Conservation (phyloP, 2,888 invertebrate species). For the Gymnosoma rotundatum region DNA sequence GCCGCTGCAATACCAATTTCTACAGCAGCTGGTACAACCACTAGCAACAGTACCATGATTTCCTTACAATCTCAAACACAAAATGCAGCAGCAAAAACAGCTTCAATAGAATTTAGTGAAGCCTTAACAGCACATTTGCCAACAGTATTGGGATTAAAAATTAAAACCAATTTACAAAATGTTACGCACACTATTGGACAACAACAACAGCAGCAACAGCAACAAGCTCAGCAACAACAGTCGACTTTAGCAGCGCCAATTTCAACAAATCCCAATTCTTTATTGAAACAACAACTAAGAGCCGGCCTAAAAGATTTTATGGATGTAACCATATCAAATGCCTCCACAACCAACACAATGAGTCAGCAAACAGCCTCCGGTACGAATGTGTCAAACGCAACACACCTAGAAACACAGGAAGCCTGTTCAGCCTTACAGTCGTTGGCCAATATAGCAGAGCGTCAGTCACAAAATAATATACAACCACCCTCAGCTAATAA, state of each 20-base stretch:
- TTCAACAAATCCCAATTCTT: conserved; percentile 74
- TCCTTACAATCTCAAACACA: conserved; percentile 53
- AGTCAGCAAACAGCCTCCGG: conserved; percentile 19
- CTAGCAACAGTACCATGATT: conserved; percentile 35
- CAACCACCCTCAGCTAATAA: conserved; percentile 76
- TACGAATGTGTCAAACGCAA: conserved; percentile 34
- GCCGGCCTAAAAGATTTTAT: conserved; percentile 76
- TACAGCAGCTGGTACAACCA: conserved; percentile 47
- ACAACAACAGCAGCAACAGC: conserved; percentile 54
- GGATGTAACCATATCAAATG: conserved; percentile 59
- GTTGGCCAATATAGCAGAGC: conserved; percentile 78
- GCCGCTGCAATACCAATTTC: conserved; percentile 44
- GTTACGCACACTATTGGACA: conserved; percentile 32
- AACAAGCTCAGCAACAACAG: conserved; percentile 63
- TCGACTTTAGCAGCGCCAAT: conserved; percentile 42
- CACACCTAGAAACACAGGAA: conserved; percentile 64
- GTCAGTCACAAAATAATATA: conserved; percentile 73
- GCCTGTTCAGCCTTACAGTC: conserved; percentile 77
- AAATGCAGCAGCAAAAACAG: conserved; percentile 43
- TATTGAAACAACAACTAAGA: conserved; percentile 80
- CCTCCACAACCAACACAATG: conserved; percentile 44
- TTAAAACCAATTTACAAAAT: conserved; percentile 75
- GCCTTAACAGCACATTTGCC: conserved; percentile 76
- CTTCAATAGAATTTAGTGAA: conserved; percentile 63
- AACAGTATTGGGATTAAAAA: conserved; percentile 78